Evolutionary conservation across 2,888 invertebrate species (phyloP), one percentile per base, ranked within the genome.

Genomic region (Phaedon cochleariae): DNA sequence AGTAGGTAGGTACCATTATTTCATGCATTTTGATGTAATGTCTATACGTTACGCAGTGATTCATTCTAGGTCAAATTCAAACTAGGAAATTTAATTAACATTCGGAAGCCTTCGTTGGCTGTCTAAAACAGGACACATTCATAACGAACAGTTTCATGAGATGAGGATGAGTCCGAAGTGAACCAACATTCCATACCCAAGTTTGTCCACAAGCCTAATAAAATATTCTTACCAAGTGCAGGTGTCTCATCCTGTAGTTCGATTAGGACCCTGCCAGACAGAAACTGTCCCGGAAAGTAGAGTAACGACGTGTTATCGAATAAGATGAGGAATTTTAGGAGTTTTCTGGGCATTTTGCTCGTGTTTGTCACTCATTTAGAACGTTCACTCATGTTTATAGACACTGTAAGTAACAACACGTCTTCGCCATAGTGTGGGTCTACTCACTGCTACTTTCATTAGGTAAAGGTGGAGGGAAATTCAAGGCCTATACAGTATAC

Each of bases 231-330:
- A 92, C 92, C 92, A 77, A 93, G 85, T n/a, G 94, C 93, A 70
- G 94, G 92, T 72, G 96, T 96, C 84, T 96, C 95, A 85, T 96
- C 96, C 83, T 96, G 96, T 70, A 96, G 85, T 82, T 97, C 96
- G 81, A 97, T 92, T 60, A 97, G 88, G 63, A 97, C 96, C 80
- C 95, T 89, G 45, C 96, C 96, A 60, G 95, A 95, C 72, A 96
- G 86, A 84, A 96, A 96, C 84, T 96, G 95, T 5, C 96, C 96
- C 67, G 96, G 96, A 82, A 96, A 96, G 84, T 96, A 97, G 65
- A 97, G 84, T 71, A 97, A 85, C 76, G 95, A 96, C 52, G 95
- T 94, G 82, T 96, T 96, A 85, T 97, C 96, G 85, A 97, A 95
- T 71, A 96, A 89, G 77, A 97, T 96, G 68, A 96, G 87, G 85